Evolutionary conservation across 2,888 invertebrate genomes (phyloP), one percentile per base, ranked within the genome.

Genomic region (Micoletzkya japonica): DNA sequence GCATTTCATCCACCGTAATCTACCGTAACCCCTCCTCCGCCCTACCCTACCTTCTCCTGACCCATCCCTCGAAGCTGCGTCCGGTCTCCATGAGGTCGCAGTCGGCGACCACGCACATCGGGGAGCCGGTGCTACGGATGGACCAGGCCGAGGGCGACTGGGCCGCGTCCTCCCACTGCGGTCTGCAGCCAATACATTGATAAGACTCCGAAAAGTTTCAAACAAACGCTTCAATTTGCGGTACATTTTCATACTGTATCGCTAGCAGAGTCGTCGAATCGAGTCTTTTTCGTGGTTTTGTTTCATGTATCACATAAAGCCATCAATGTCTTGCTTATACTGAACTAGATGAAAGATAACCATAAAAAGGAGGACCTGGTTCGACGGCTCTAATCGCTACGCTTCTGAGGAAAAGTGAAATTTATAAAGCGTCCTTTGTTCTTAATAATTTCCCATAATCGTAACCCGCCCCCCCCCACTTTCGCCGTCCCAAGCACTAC

Each of bases 51-150:
- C 79, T 69, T 52, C 79, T 66, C 34, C 75, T 70, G 14, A 77
- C 74, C 79, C 79, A 80, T 73, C 79, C 79, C 72, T 80, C 79
- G 67, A 80, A 78, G 6, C 34, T 20, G 2, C 60, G 6, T 36
- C 59, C 69, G 28, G 58, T 14, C 32, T 68, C 57, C 57, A 58
- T n/a, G 17, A 58, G n/a, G 36, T 68, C 68, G 24, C 44, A 30
- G 39, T 57, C 68, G n/a, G 44, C 34, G 44, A 58, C 68, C 36
- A 58, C 58, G 44, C 57, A 68, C 30, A 68, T n/a, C 10, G 79
- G 79, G 70, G 74, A 74, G 56, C 74, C 74, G 1, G 74, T 73
- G 60, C 77, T 77, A 32, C 73, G 73, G 63, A 79, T 73, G 14
- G 77, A 77, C 20, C 74, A 76, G 2, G 76, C 76, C 1, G 79